Conservation (phyloP, 2,113 vertebrate genomes). For the Cochlearius cochlearius region DNA sequence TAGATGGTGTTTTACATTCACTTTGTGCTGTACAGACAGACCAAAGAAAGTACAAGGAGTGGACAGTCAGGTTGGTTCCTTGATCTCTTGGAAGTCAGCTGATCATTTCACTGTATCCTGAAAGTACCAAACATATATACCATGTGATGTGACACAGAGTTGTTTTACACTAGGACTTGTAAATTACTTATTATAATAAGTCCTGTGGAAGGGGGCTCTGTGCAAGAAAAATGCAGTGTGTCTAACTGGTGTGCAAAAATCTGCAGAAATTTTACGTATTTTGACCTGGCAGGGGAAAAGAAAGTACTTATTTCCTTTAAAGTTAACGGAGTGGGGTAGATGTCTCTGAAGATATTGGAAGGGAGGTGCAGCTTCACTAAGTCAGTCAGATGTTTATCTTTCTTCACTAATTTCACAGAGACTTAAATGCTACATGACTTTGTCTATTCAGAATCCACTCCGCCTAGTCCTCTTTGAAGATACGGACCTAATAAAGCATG, state of each 20-base stretch:
- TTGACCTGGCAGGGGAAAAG: background rate
- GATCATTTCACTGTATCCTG: background rate
- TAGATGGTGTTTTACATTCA: background rate
- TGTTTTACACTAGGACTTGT: background rate
- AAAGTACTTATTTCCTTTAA: background rate
- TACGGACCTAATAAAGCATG: background rate
- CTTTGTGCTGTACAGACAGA: background rate
- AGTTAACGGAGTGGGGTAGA: background rate
- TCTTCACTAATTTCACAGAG: background rate
- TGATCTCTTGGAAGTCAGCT: background rate
- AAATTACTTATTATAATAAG: background rate
- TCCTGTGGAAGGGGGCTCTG: background rate
- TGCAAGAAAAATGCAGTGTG: background rate
- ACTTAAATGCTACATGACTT: background rate
- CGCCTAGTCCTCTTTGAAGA: background rate
- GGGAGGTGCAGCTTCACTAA: background rate
- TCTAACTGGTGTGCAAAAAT: background rate
- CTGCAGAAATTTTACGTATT: background rate
- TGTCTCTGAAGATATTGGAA: background rate
- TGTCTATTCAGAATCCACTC: background rate
- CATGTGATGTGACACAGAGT: background rate
- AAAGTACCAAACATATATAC: background rate
- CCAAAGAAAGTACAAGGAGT: background rate
- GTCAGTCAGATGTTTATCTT: background rate
- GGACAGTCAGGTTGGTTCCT: background rate